These are phyloP conservation scores for Lagodon rhomboides DNA, from an alignment of 2,797 vertebrate species.

Conservation along the genomic window DNA sequence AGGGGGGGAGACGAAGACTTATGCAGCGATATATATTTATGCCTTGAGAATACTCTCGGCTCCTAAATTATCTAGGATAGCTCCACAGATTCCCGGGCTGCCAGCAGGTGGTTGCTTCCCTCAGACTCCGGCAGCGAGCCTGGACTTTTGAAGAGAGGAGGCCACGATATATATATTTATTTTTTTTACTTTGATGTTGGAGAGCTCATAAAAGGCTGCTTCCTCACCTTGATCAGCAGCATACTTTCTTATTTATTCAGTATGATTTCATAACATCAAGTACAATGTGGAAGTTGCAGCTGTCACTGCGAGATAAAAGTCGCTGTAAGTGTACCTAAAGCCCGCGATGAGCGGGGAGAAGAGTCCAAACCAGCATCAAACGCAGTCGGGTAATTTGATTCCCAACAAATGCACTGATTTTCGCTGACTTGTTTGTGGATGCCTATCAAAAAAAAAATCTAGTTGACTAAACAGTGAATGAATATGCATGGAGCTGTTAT, in stretches of 20 bases:
- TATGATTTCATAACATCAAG: slow-evolving; percentile 63
- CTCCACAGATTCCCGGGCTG: slow-evolving; percentile 50
- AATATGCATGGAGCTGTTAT: slow-evolving; percentile 12
- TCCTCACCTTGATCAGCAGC: slow-evolving; percentile 68
- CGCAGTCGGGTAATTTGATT: not conserved
- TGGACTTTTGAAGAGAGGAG: slow-evolving; percentile 67
- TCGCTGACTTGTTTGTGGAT: slow-evolving; percentile 1
- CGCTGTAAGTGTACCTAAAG: slow-evolving; percentile 22
- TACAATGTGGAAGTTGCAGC: slow-evolving; percentile 51
- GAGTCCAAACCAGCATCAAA: slow-evolving; percentile 17
- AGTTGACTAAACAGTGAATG: not conserved
- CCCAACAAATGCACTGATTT: slow-evolving; percentile 7
- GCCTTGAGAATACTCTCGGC: slow-evolving; percentile 63
- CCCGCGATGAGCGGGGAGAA: not conserved
- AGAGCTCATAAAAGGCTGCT: slow-evolving; percentile 67
- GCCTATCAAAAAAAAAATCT: not conserved
- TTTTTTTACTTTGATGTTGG: slow-evolving; percentile 67
- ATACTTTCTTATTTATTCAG: slow-evolving; percentile 65
- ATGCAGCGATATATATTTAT: slow-evolving; percentile 63
- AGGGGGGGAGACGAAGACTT: slow-evolving; percentile 46
- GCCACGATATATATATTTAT: slow-evolving; percentile 31
- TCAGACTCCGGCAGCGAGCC: slow-evolving; percentile 55
- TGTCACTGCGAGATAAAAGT: slow-evolving; percentile 54
- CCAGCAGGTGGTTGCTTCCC: slow-evolving; percentile 75
- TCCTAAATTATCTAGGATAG: slow-evolving; percentile 68